A percentile compares a stretch with the other conserved stretches of the same genome.
Conservation (phyloP, 2,888 invertebrate genomes). For the Operophtera brumata region DNA sequence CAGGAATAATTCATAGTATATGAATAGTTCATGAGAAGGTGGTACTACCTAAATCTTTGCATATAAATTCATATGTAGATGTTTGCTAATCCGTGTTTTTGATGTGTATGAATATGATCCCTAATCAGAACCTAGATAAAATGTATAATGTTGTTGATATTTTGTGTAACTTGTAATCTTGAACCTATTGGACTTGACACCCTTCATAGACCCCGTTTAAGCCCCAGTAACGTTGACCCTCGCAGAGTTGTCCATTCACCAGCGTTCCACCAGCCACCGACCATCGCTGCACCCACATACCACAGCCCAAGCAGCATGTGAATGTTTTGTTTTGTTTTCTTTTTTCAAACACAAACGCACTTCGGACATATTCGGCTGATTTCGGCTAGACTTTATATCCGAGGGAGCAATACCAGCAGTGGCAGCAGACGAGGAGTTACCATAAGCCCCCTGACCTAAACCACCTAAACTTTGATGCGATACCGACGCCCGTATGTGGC, state of each 20-base stretch:
- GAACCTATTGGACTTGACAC: neutral
- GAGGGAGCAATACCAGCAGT: constrained; percentile 84
- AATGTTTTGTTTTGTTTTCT: constrained; percentile 81
- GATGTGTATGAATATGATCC: no score
- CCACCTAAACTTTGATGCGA: constrained; percentile 78
- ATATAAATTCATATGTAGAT: neutral
- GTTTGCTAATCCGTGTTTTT: neutral
- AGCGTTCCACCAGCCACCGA: constrained; percentile 50
- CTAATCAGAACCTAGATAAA: neutral
- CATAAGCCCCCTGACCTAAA: constrained; percentile 80
- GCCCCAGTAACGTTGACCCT: constrained; percentile 26
- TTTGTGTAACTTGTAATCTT: neutral
- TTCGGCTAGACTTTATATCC: constrained; percentile 78
- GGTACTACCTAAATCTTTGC: neutral
- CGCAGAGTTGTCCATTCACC: constrained; percentile 60
- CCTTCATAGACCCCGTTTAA: neutral
- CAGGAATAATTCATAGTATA: neutral
- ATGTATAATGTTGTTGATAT: neutral
- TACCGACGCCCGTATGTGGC: constrained; percentile 74
- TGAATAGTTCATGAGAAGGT: no score
- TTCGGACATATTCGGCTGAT: constrained; percentile 77
- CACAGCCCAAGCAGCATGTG: constrained; percentile 80
- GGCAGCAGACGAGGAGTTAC: constrained; percentile 84
- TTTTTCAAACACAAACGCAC: constrained; percentile 80
- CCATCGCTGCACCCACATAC: constrained; percentile 70